Evolutionary conservation across 2,888 invertebrate genomes (phyloP), one percentile per base, ranked within the genome.

Genomic region (Ctena decussata): DNA sequence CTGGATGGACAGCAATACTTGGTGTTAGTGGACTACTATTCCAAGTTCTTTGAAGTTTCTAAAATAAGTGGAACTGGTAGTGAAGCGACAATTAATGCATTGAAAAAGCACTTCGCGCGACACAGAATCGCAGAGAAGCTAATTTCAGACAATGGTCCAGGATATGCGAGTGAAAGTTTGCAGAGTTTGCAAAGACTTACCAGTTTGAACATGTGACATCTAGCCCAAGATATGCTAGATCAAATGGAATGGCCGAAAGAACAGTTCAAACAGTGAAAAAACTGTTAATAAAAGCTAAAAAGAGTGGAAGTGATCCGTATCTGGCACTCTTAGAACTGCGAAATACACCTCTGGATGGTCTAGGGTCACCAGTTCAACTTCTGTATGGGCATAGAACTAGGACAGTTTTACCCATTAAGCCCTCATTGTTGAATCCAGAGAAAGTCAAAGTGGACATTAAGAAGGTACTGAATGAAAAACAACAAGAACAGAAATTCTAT

Each of bases 281-380:
- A 39, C 18, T 88, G 21, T 72, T 78, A 74, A 76, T 57, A 41
- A 89, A 83, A 69, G 73, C 71, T 27, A n/a, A 73, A 24, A 6
- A 49, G 24, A 80, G 80, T 71, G 71, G 60, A 27, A 44, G 39
- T 21, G 84, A 84, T 49, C 80, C 84, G 46, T 77, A 77, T 39
- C 27, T 71, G 53, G 70, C 81, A n/a, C 11, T 80, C 11, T 12
- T 84, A 35, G 77, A 44, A 32, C 81, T 73, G 46, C 12, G 81
- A 15, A 77, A 81, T 44, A 75, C 71, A 1, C 27, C 39, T 12
- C 53, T 85, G 1, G 75, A 85, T 21, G 74, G 39, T 18, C 73
- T 78, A 15, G 77, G 74, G 49, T 84, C 84, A 30, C 81, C 80
- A 44, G 69, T 77, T 53, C 81, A 84, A 44, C 73, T 84, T 73